Conservation (phyloP, 2,797 vertebrate genomes). For the Enteromius anoplus region DNA sequence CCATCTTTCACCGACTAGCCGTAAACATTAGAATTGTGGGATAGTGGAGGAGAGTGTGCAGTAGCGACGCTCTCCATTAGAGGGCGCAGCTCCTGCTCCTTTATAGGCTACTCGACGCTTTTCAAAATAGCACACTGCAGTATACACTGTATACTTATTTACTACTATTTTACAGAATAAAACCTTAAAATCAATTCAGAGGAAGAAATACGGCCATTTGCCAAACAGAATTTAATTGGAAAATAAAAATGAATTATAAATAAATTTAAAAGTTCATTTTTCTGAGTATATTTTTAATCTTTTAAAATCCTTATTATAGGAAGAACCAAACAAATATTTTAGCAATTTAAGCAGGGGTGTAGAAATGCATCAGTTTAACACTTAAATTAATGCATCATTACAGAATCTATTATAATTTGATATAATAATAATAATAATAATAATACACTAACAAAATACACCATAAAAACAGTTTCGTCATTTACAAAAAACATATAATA, state of each 20-base stretch:
- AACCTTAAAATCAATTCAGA: not conserved
- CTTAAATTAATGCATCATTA: not conserved
- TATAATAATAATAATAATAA: too few relatives aligned
- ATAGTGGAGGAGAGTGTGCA: constrained; percentile 61
- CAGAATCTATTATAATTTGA: not conserved
- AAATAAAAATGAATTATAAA: not conserved
- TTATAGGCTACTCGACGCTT: not conserved
- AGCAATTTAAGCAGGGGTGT: not conserved
- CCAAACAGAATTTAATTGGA: not conserved
- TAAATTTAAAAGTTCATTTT: not conserved
- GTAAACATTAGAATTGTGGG: constrained; percentile 83
- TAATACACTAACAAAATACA: not conserved
- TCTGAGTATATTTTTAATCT: not conserved
- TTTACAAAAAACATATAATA: not conserved
- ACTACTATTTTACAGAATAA: not conserved
- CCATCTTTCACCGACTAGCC: constrained; percentile 87
- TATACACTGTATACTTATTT: not conserved
- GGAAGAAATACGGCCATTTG: not conserved
- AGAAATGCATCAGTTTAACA: not conserved
- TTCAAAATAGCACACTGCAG: not conserved
- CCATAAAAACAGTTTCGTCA: not conserved
- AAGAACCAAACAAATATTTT: not conserved
- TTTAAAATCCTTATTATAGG: not conserved
- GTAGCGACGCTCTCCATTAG: constrained; percentile 24
- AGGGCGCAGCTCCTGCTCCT: constrained; percentile 19